Evolutionary conservation across 1,140 invertebrate species (phyloP).

Genomic region (Centruroides sculpturatus): DNA sequence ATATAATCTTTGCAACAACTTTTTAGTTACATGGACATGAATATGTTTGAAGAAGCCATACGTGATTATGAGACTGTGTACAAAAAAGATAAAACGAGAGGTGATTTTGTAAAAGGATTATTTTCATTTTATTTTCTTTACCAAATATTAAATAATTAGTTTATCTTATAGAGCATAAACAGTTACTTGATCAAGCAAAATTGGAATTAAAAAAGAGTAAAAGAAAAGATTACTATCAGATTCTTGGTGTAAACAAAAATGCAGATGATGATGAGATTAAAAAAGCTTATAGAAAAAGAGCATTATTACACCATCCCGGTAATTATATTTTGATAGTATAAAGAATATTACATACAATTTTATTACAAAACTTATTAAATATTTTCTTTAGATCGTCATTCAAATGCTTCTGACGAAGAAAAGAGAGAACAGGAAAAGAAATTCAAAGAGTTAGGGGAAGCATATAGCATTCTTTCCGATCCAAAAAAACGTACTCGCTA

Average conservation of each 20-base stretch:
- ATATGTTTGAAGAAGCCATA: slow-evolving; percentile 76
- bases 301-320: slow-evolving; percentile 47
- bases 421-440: slow-evolving; percentile 83
- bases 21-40: slow-evolving; percentile 52
- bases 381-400: slow-evolving; percentile 57
- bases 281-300: slow-evolving; percentile 85
- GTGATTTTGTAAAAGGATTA: not conserved
- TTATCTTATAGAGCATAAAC: slow-evolving; percentile 24
- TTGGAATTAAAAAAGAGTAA: slow-evolving; percentile 74
- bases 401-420: slow-evolving; percentile 62
- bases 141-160: no score
- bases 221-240: slow-evolving; percentile 43
- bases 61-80: slow-evolving; percentile 75
- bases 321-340: slow-evolving; percentile 47
- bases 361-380: slow-evolving; percentile 26
- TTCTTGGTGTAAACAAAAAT: slow-evolving; percentile 32
- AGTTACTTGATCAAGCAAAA: slow-evolving; percentile 63
- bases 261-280: slow-evolving; percentile 87
- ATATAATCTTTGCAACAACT: no score
- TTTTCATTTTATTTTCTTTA: no score
- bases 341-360: no score
- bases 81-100: slow-evolving; percentile 70
- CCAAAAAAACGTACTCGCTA: slow-evolving; percentile 78
- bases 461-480: slow-evolving; percentile 88
- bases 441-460: slow-evolving; percentile 95